Evolutionary conservation across 2,797 vertebrate genomes (phyloP), one percentile per base, ranked within the genome.

Genomic region (Darevskia nairensis): DNA sequence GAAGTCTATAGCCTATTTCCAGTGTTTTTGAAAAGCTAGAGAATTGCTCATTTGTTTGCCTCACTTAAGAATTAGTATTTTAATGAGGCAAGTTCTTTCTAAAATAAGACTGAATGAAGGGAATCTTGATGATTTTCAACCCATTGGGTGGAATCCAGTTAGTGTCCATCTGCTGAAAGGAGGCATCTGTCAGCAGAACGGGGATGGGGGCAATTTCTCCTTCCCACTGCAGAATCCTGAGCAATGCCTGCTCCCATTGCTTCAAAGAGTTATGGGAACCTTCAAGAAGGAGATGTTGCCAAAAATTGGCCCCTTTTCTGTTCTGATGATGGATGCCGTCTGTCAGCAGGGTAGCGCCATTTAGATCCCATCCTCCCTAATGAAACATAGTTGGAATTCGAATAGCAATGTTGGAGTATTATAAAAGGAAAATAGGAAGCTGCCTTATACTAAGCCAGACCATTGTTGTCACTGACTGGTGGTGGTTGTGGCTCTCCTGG

Each of bases 1-100:
- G 29, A 71, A 83, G 91, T 66, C 6, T 87, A 1, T 29, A 89
- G 89, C 90, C 91, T 89, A 69, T 91, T 87, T 89, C 92, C 91
- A 80, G 75, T 83, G 89, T 78, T 89, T 93, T 89, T 86, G 74
- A 86, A 78, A 78, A 32, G 41, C 41, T 69, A 68, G 39, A 78
- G 27, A 85, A 86, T 61, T 89, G 89, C 86, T 81, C 61, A 4
- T 80, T 39, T 85, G 79, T 55, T 86, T 91, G 81, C 80, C 89
- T 87, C 90, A 91, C 19, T 80, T 75, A 80, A 84, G 1, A 86
- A 29, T 89, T 88, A 92, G 88, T 94, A 80, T 69, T 46, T 79
- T 46, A 29, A 89, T 83, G 74, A 81, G 89, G 86, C 64, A 86
- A 92, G 39, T 0, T 78, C 86, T 80, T 72, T 86, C 50, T 69